Conservation (phyloP, 2,888 invertebrate genomes). For the Homarus gammarus region DNA sequence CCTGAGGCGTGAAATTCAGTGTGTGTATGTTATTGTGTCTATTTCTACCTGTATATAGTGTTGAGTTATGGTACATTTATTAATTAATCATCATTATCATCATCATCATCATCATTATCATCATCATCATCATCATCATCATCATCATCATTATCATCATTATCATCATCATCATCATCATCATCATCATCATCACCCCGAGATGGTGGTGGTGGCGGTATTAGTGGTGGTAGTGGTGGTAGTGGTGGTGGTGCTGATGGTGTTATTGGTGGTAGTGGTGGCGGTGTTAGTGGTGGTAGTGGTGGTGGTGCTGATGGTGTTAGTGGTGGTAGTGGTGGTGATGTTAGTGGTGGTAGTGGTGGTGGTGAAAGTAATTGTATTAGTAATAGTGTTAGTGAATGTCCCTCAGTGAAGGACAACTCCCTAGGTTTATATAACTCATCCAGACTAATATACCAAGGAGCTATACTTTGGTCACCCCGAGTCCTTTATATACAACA, state of each 20-base stretch:
- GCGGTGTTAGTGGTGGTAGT: neutral
- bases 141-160: neutral
- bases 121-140: neutral
- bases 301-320: too few species aligned
- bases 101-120: neutral
- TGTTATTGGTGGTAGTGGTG: too few species aligned
- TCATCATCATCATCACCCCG: too few species aligned
- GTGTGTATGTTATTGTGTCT: conserved; percentile 25
- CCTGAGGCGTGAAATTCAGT: neutral
- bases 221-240: neutral
- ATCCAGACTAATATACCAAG: too few species aligned
- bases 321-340: too few species aligned
- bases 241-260: too few species aligned
- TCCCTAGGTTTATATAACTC: neutral
- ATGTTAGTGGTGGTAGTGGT: too few species aligned
- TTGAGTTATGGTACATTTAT: neutral
- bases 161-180: neutral
- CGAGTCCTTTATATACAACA: too few species aligned
- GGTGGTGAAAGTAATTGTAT: neutral
- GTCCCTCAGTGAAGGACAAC: neutral
- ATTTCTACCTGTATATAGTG: neutral
- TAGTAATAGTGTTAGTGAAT: neutral
- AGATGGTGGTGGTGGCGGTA: neutral
- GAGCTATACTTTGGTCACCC: too few species aligned
- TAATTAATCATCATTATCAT: too few species aligned